Evolutionary conservation across 1,140 invertebrate genomes (phyloP), one percentile per base, ranked within the genome.

Genomic region (Spodoptera litura): DNA sequence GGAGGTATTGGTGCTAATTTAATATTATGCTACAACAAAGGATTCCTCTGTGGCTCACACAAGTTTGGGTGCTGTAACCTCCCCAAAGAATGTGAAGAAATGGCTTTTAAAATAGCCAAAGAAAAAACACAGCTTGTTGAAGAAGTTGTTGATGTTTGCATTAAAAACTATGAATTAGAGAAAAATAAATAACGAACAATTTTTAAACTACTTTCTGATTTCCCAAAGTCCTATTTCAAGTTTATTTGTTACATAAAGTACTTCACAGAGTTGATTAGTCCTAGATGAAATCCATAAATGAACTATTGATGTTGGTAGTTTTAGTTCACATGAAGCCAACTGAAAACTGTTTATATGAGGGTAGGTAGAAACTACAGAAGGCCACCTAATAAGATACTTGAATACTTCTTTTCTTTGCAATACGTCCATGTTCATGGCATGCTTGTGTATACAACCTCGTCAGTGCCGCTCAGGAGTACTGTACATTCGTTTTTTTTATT

Each of bases 21-120:
- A 53, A 89, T 92, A 76, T 79, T 93, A 6, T 91, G 89, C 84
- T 92, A 85, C 79, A 94, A 92, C 59, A 85, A 91, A 79, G 88
- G 85, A 44, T 76, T 88, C 10, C 74, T 93, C 5, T 90, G 88
- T 88, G 91, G 92, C 10, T 83, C 86, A 59, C 89, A 92, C 58
- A 94, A 93, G 72, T 93, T 92, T 89, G 91, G 92, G 61, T 91
- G 93, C 35, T 85, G 85, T 71, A 91, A 88, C 73, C 78, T 93
- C 31, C 85, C 89, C 73, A 62, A 72, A 59, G 90, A 91, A 68
- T 83, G 66, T 78, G 88, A 93, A 78, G 91, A 91, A 61, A 83
- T 89, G 84, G 88, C 89, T 31, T 78, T 93, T 55, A 85, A 84
- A 77, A 84, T 91, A 76, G 90, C 91, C 58, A 92, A 90, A 76